A percentile compares a stretch with the other conserved stretches of the same genome.
phyloP scores from a whole-genome alignment of 1,140 invertebrate genomes.

The Leptestheria dahalacensis region DNA sequence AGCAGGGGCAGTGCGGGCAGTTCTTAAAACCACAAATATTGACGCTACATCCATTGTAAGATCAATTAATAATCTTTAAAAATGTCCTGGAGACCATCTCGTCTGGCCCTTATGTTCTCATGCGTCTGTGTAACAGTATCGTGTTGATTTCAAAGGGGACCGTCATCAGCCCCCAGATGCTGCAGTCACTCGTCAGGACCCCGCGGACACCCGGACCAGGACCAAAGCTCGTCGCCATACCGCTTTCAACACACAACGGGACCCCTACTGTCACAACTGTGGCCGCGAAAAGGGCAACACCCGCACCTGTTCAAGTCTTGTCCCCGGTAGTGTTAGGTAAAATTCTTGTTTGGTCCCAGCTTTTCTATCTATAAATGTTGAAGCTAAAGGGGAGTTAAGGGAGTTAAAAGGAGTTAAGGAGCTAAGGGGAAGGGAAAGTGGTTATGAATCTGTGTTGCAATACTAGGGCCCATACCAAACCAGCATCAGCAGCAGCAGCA shows the following conservation, averaged over 20 bases:
- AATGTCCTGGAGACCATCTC: no score
- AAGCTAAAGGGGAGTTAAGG: background rate
- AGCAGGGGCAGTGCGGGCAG: constrained; percentile 22
- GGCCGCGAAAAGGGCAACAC: background rate
- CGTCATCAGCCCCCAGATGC: constrained; percentile 5
- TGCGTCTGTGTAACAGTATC: no score
- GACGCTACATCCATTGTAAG: constrained; percentile 15
- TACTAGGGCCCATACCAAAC: no score
- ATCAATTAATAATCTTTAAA: no score
- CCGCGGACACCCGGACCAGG: constrained; percentile 3
- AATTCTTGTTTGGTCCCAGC: background rate
- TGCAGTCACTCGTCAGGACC: background rate
- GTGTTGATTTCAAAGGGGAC: constrained; percentile 6
- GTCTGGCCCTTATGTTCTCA: no score
- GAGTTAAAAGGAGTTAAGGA: no score
- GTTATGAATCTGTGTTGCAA: no score
- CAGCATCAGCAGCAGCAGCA: constrained; percentile 9
- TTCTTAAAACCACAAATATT: constrained; percentile 22
- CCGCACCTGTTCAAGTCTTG: background rate
- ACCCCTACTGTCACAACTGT: background rate
- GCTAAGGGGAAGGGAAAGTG: no score
- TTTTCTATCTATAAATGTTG: background rate
- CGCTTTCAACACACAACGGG: background rate
- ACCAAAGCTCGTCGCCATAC: constrained; percentile 1
- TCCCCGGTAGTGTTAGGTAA: background rate